Evolutionary conservation across 2,797 vertebrate genomes (phyloP).

Genomic region (Pempheris klunzingeri): DNA sequence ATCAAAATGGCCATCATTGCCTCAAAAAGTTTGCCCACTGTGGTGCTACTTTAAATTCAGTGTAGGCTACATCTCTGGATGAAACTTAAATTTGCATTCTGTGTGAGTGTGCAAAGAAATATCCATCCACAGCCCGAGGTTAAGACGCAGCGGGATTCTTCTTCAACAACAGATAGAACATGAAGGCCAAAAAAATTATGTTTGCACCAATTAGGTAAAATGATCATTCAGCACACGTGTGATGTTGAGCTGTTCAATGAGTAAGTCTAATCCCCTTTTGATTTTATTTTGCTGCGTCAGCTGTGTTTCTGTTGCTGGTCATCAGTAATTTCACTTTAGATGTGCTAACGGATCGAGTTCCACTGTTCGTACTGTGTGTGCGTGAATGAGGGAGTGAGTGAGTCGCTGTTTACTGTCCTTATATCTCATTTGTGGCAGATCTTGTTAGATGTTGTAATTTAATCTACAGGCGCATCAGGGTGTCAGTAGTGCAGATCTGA

Average conservation of each 20-base stretch:
- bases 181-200: not conserved
- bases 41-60: conserved; percentile 27
- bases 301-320: conserved; percentile 28
- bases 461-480: conserved; percentile 28
- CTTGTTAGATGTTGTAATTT: conserved; percentile 42
- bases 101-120: not conserved
- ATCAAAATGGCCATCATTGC: conserved; percentile 1
- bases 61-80: not conserved
- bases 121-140: not conserved
- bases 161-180: not conserved
- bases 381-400: conserved; percentile 13
- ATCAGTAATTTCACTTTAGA: conserved; percentile 39
- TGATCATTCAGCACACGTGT: conserved; percentile 28
- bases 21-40: not conserved
- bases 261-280: conserved; percentile 12
- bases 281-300: conserved; percentile 43
- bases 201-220: conserved; percentile 42
- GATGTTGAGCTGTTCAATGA: conserved; percentile 29
- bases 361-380: not conserved
- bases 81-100: not conserved
- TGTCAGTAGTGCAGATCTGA: conserved; percentile 16
- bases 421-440: conserved; percentile 53
- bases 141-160: not conserved
- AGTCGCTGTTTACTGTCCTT: conserved; percentile 17
- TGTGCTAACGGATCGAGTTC: conserved; percentile 14